Percentiles rank a stretch among this genome's conserved stretches.
These are phyloP conservation scores for Apomyelois bistriatella DNA, from an alignment of 2,888 invertebrate species.

Conservation along the genomic window DNA sequence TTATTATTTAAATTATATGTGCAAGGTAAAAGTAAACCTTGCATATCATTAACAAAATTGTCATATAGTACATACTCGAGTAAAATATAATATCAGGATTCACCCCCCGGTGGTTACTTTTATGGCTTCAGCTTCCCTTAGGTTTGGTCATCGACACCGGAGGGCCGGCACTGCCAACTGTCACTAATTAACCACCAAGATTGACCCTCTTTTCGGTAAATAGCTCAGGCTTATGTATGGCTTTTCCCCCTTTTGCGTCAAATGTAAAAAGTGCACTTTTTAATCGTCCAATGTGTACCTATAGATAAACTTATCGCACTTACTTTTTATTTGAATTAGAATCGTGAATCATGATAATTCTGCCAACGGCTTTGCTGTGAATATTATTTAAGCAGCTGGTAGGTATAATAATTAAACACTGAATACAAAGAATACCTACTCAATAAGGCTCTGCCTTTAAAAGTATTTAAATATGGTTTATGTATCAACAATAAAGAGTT, in stretches of 20 bases:
- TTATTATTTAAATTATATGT: too few species aligned
- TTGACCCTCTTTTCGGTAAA: not conserved
- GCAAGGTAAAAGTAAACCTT: not conserved
- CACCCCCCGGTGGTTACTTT: slow-evolving; percentile 55
- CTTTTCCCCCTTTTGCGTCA: not conserved
- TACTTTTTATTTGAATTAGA: too few species aligned
- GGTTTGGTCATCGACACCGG: slow-evolving; percentile 71
- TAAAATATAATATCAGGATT: slow-evolving; percentile 60
- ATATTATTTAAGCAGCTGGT: too few species aligned
- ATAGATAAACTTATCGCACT: too few species aligned
- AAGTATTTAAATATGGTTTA: too few species aligned
- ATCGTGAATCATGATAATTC: too few species aligned
- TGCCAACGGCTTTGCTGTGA: too few species aligned
- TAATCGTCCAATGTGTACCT: too few species aligned
- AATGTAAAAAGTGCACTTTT: not conserved
- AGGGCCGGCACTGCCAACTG: slow-evolving; percentile 42
- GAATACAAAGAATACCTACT: too few species aligned
- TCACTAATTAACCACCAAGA: slow-evolving; percentile 37
- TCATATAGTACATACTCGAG: slow-evolving; percentile 32
- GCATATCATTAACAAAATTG: slow-evolving; percentile 6
- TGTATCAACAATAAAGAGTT: too few species aligned
- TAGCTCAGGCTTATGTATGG: not conserved
- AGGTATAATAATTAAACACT: too few species aligned
- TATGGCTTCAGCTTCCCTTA: slow-evolving; percentile 72
- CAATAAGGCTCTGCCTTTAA: too few species aligned